Evolutionary conservation across 1,140 invertebrate species (phyloP), one percentile per base, ranked within the genome.

Genomic region (Drosophila kepulauana): DNA sequence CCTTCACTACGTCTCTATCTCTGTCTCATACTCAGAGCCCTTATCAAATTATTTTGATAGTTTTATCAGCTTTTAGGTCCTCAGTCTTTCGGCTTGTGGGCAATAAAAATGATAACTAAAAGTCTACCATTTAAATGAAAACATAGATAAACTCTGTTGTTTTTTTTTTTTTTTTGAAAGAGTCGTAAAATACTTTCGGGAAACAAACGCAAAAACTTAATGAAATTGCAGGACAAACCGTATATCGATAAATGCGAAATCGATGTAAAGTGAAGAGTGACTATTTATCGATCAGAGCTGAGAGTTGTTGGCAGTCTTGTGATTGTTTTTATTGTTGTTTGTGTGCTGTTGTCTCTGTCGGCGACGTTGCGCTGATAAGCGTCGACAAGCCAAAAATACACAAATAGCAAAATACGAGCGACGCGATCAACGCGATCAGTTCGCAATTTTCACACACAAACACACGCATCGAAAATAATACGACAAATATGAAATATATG

Each of bases 321-420:
- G 46, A 48, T 48, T 48, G 46, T 20, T 20, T 13, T 11, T 33
- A 56, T 56, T 58, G 11, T 43, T 51, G 28, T 71, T 25, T 25
- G 20, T 69, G 43, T n/a, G 20, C 28, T 56, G 49, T 65, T 81
- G 75, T 70, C 30, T 25, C 65, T 41, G 75, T 61, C 61, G 46
- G 54, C 63, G 56, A 52, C 70, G 70, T 57, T 38, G 33, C 10
- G 56, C 49, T 73, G 82, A 87, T 87, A 87, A 78, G 49, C n/a
- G 51, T 0, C 25, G n/a, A 2, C 30, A 62, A 58, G 15, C 58
- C 71, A 69, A 67, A 85, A 84, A 75, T 84, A 78, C 64, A 70
- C 48, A 66, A 79, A 79, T 57, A 57, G 33, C 35, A 8, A 38
- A 25, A 38, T 8, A 3, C 4, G n/a, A 52, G 61, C 59, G 30